These are phyloP conservation scores for Stigmatopora argus DNA, from an alignment of 2,113 vertebrate species.

Conservation along the genomic window DNA sequence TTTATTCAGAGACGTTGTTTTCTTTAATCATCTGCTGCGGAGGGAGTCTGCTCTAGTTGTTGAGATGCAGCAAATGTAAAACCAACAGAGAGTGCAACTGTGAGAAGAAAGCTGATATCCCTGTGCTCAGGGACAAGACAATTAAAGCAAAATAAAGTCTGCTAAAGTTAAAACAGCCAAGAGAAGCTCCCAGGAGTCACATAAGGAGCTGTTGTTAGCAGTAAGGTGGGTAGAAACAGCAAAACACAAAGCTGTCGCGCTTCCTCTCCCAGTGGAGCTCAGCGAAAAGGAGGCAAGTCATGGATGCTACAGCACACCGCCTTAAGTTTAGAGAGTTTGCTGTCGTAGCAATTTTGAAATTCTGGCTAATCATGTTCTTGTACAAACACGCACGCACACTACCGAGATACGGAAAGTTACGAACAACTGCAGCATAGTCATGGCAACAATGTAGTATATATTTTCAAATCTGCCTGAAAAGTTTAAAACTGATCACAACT, in stretches of 20 bases:
- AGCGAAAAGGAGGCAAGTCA: conserved; percentile 40
- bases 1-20: conserved; percentile 20
- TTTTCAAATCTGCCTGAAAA: too few species aligned
- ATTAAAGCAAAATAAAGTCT: conserved; percentile 69
- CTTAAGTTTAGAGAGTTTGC: conserved; percentile 47
- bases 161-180: conserved; percentile 54
- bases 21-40: conserved; percentile 46
- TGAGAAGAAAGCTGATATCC: conserved; percentile 35
- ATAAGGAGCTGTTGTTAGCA: conserved; percentile 48
- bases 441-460: neutral
- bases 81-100: conserved; percentile 48
- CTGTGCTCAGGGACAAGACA: conserved; percentile 54
- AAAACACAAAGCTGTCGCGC: conserved; percentile 58
- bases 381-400: conserved; percentile 31
- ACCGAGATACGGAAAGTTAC: neutral
- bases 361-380: conserved; percentile 61
- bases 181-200: conserved; percentile 48
- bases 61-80: conserved; percentile 37
- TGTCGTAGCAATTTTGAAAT: conserved; percentile 48
- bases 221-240: conserved; percentile 55
- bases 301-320: conserved; percentile 49
- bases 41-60: conserved; percentile 18
- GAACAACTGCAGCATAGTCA: neutral
- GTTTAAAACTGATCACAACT: too few species aligned
- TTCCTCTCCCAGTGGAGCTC: conserved; percentile 53